Conservation (phyloP, 2,797 vertebrate species). For the Avahi laniger region DNA sequence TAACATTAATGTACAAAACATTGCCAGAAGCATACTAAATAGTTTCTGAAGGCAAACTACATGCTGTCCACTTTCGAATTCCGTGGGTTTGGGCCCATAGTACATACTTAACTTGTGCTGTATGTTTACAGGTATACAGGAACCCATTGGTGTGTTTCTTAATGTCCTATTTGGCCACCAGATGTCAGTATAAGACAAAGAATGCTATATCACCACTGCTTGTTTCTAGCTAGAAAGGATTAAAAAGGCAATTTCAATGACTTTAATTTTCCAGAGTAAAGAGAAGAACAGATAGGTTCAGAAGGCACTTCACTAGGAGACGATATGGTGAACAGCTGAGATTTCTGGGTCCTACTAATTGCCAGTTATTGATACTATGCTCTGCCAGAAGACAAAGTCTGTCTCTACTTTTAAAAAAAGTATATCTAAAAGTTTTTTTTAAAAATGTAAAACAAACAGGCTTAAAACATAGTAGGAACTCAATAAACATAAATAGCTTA, state of each 20-base stretch:
- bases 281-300: not conserved
- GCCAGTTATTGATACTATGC: not conserved
- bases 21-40: not conserved
- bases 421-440: not conserved
- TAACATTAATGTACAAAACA: not conserved
- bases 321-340: not conserved
- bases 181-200: constrained; percentile 73
- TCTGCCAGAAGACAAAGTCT: not conserved
- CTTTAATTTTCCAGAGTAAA: not conserved
- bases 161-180: constrained; percentile 68
- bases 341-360: not conserved
- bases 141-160: not conserved
- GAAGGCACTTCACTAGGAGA: not conserved
- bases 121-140: not conserved
- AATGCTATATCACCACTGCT: not conserved
- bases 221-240: not conserved
- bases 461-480: not conserved
- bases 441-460: not conserved
- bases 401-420: not conserved
- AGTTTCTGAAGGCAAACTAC: not conserved
- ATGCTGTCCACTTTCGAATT: not conserved
- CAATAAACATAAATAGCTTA: not conserved
- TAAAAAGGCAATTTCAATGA: not conserved
- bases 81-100: rapidly evolving
- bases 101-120: no score